These are phyloP conservation scores for Holocentrus rufus DNA, from an alignment of 2,797 vertebrate species.

Conservation along the genomic window DNA sequence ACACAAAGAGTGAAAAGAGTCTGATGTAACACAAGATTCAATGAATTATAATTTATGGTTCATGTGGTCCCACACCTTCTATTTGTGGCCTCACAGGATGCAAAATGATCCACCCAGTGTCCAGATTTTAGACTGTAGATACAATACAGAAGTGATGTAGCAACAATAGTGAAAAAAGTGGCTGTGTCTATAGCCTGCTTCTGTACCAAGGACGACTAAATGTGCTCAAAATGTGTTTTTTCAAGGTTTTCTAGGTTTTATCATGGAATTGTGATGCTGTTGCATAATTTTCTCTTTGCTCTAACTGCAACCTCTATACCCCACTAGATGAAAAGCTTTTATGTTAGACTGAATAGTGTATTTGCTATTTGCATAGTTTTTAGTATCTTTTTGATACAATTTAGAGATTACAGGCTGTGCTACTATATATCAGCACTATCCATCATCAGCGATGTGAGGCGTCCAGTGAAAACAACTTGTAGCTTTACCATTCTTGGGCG, in stretches of 20 bases:
- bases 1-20: too few relatives aligned
- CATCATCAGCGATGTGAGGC: constrained; percentile 9
- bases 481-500: constrained; percentile 32
- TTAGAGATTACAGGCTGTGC: constrained; percentile 4
- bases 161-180: too few relatives aligned
- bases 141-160: too few relatives aligned
- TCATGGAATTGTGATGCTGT: not conserved
- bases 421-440: not conserved
- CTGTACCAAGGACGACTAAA: too few relatives aligned
- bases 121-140: not conserved
- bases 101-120: not conserved
- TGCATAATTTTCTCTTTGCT: not conserved
- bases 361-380: not conserved
- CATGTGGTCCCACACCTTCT: too few relatives aligned
- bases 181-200: too few relatives aligned
- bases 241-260: not conserved
- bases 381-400: constrained; percentile 10
- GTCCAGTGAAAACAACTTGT: constrained; percentile 24
- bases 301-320: not conserved
- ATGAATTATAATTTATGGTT: too few relatives aligned
- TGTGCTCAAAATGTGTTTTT: not conserved
- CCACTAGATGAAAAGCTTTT: not conserved
- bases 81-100: too few relatives aligned
- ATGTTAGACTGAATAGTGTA: not conserved
- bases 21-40: too few relatives aligned